Evolutionary conservation across 2,888 invertebrate species (phyloP).

Genomic region (Brachypalpus laphriformis): DNA sequence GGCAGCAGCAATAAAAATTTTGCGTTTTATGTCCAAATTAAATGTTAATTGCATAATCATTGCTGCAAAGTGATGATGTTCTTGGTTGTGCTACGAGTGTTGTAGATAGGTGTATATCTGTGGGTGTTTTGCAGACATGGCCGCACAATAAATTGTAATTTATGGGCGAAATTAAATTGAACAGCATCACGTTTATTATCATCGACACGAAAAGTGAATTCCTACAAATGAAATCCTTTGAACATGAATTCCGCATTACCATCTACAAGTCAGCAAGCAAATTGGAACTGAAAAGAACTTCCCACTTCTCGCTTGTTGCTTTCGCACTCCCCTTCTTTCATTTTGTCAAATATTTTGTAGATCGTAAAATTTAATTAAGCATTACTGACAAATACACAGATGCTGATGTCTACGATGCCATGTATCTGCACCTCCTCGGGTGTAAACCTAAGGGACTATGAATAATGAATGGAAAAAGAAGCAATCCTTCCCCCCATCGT

Average conservation of each 20-base stretch:
- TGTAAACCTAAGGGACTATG: constrained; percentile 24
- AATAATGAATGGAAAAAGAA: constrained; percentile 42
- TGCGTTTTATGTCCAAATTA: constrained; percentile 15
- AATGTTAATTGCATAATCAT: constrained; percentile 42
- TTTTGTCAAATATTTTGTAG: constrained; percentile 48
- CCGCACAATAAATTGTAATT: constrained; percentile 29
- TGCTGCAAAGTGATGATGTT: constrained; percentile 9
- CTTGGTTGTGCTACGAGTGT: too few relatives aligned
- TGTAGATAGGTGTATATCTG: neutral
- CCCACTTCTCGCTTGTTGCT: too few relatives aligned
- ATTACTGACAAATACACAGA: constrained; percentile 46
- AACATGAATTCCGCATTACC: constrained; percentile 26
- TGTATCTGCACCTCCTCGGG: constrained; percentile 1
- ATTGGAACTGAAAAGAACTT: constrained; percentile 1
- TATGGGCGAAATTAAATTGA: constrained; percentile 42
- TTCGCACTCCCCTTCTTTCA: neutral
- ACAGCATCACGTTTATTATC: constrained; percentile 32
- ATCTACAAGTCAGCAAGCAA: constrained; percentile 20
- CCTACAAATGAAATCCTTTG: constrained; percentile 19
- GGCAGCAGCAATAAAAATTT: constrained; percentile 3
- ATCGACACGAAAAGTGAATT: constrained; percentile 35
- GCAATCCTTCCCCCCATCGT: neutral
- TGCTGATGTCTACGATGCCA: constrained; percentile 25
- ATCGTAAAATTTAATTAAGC: constrained; percentile 62
- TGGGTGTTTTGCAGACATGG: neutral